Base-by-base conservation (phyloP, 2,888 invertebrate genomes). In the Mesorhabditis belari region DNA sequence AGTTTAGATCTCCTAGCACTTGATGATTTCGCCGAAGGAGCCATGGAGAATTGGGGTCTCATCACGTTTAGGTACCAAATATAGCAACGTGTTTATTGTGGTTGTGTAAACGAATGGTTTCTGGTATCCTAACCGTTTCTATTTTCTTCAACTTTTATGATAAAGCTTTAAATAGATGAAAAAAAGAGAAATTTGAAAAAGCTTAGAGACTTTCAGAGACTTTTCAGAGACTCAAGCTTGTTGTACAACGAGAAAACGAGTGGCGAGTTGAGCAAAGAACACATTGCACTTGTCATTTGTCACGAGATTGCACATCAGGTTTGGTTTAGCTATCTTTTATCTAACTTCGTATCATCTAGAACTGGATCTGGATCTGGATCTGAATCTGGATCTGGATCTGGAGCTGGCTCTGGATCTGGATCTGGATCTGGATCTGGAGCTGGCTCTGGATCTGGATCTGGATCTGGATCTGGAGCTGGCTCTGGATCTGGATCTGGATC, bases 1-100 rank as follows among this genome's bases (percentile, higher is more conserved):
- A 17, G 65, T 71, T 35, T 57, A 78, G 77, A 77, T 52, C 57
- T 79, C 44, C 58, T 79, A 6, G 79, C 79, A 9, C 58, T 80
- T 21, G 75, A 76, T 55, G 79, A 79, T 55, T 79, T 79, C 59
- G 70, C 70, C 26, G 76, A 79, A 53, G 79, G 79, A 5, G 79
- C 79, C 2, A 79, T 79, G 79, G 79, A 79, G 56, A 80, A 80
- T 63, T 80, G 77, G 77, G 79, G 79, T 4, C 59, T 79, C 21
- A 66, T 75, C 5, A 69, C 67, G 4, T 71, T 54, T 21, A 50
- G 51, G 51, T 50, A n/a, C n/a, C n/a, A n/a, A n/a, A n/a, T n/a
- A n/a, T n/a, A n/a, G n/a, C n/a, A n/a, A n/a, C n/a, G n/a, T n/a
- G n/a, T n/a, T n/a, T n/a, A n/a, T n/a, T n/a, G n/a, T n/a, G n/a